Conservation (phyloP, 2,797 vertebrate species). For the Onychomys torridus region DNA sequence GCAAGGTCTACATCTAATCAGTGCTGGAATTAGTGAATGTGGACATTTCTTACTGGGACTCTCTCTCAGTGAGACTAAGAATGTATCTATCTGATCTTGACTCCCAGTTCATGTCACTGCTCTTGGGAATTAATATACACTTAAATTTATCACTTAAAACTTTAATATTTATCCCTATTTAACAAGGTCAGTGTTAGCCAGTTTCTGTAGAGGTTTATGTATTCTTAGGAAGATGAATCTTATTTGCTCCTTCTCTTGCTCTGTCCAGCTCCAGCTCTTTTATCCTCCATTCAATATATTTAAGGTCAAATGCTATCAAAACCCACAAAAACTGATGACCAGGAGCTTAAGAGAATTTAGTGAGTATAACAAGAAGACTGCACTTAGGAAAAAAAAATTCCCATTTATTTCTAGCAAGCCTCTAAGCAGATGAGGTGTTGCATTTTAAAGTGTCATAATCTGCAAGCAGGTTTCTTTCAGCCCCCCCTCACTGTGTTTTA, state of each 20-base stretch:
- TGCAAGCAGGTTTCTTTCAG: background rate
- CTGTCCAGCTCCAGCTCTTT: background rate
- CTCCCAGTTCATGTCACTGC: background rate
- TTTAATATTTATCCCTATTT: background rate
- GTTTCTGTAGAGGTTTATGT: background rate
- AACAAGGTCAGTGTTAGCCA: background rate
- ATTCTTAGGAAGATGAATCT: background rate
- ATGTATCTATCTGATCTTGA: background rate
- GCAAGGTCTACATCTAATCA: background rate
- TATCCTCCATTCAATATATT: background rate
- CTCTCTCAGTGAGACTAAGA: background rate
- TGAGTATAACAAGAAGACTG: background rate
- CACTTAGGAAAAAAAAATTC: background rate
- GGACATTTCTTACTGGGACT: background rate
- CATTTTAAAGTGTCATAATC: conserved; percentile 28
- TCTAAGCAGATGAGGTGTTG: background rate
- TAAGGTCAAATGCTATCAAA: background rate
- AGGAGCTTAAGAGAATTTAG: background rate
- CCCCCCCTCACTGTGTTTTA: background rate
- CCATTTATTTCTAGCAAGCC: background rate
- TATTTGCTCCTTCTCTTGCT: background rate
- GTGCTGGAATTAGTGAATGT: background rate
- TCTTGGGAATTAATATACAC: background rate
- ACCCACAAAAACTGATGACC: background rate
- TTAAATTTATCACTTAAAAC: background rate